phyloP scores from a whole-genome alignment of 2,888 invertebrate species.

The Rhorus exstirpatorius region DNA sequence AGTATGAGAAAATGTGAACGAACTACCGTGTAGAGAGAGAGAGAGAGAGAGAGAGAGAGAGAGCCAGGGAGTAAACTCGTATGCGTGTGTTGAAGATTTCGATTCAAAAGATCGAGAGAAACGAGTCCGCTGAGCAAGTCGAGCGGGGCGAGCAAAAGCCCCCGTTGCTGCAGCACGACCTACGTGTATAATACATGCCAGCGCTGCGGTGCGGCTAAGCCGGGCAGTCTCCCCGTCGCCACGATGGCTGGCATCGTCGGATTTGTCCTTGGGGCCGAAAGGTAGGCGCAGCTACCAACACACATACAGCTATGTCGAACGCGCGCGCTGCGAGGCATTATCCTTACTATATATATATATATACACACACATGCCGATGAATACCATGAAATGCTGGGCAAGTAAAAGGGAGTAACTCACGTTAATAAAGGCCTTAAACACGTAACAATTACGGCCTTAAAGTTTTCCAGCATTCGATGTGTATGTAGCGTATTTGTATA shows the following conservation, averaged over 20 bases:
- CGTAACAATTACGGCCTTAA: not conserved
- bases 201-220: constrained; percentile 46
- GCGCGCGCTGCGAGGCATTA: constrained; percentile 17
- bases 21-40: not conserved
- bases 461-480: not conserved
- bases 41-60: too few species aligned
- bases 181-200: constrained; percentile 34
- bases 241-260: constrained; percentile 84
- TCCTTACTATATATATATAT: too few species aligned
- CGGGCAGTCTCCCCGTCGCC: constrained; percentile 81
- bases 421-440: not conserved
- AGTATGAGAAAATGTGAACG: constrained; percentile 21
- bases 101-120: constrained; percentile 64
- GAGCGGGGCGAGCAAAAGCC: constrained; percentile 22
- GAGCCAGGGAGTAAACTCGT: constrained; percentile 4
- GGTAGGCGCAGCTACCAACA: constrained; percentile 68
- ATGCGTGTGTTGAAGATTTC: constrained; percentile 21
- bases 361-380: not conserved
- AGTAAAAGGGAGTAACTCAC: not conserved
- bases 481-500: not conserved
- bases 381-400: not conserved
- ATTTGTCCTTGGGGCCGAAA: constrained; percentile 85
- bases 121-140: constrained; percentile 62
- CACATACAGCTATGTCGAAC: constrained; percentile 39
- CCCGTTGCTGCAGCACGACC: constrained; percentile 60